Base-by-base conservation (phyloP, 2,888 invertebrate genomes). In the Noctua fimbriata region DNA sequence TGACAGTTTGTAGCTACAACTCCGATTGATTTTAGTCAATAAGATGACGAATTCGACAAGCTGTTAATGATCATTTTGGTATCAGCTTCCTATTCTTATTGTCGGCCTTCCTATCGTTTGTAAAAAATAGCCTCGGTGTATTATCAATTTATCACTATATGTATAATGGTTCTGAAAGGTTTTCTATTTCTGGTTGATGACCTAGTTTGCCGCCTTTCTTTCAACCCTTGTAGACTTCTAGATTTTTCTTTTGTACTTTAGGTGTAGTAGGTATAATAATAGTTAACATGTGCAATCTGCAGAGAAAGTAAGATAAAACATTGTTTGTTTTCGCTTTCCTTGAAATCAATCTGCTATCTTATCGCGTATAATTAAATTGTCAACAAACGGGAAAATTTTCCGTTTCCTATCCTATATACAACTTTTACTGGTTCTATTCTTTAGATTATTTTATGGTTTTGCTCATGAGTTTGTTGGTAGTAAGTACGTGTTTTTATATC, bases 261-360 rank as follows among this genome's bases (percentile, higher is more conserved):
- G 44, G 0, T 55, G 41, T 55, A 55, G 10, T 49, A 21, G 3
- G 1, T 65, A 58, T 36, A 0, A 44, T 44, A 52, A 16, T 52
- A 18, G 24, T 36, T 28, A 10, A n/a, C n/a, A 21, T 63, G 41
- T 58, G 16, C 47, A 70, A 67, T 28, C 67, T 67, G 67, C 67
- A 67, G 2, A 60, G 83, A 85, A 76, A 84, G 58, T 86, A 65
- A 76, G 84, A 83, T 87, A 87, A 80, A 60, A 60, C 67, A 73
- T 65, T 79, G 75, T 79, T 84, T 69, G 72, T 85, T 82, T 81
- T 78, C 18, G 47, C 52, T 84, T 86, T 83, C 81, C 76, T 87
- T 81, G 78, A 77, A 84, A 81, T 84, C 70, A 81, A 84, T 81
- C 55, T 67, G 24, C 6, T 84, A 78, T 84, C 87, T 86, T 81